These are phyloP conservation scores for Alosa sapidissima DNA, from an alignment of 2,797 vertebrate species.

Conservation along the genomic window DNA sequence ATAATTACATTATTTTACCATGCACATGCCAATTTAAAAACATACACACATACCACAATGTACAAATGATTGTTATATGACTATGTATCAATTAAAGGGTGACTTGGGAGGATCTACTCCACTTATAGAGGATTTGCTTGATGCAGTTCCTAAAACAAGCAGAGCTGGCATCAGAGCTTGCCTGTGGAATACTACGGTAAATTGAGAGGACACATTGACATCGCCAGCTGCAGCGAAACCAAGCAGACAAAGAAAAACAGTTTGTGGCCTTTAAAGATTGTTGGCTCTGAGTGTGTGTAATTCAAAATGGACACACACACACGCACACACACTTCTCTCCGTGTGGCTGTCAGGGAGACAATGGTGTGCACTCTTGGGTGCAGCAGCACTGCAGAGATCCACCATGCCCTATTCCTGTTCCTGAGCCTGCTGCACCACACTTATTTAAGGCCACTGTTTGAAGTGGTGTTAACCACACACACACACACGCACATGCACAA, in stretches of 20 bases:
- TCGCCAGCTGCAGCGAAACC: not conserved
- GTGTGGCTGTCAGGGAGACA: not conserved
- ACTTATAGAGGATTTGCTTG: not conserved
- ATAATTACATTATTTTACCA: not conserved
- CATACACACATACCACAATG: too few relatives aligned
- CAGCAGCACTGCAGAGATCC: not conserved
- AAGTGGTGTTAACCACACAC: not conserved
- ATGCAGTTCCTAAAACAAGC: not conserved
- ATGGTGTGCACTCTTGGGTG: conserved; percentile 7
- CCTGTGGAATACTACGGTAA: not conserved
- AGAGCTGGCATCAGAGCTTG: not conserved
- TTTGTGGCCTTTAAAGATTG: conserved; percentile 16
- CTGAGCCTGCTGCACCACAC: not conserved
- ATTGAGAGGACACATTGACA: not conserved
- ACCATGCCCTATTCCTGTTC: not conserved
- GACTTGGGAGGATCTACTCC: not conserved
- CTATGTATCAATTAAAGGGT: not conserved
- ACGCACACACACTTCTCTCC: not conserved
- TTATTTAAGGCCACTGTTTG: not conserved
- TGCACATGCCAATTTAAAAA: not conserved
- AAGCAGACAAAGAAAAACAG: not conserved
- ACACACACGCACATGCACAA: not conserved
- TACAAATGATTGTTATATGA: not conserved
- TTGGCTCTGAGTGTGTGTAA: not conserved
- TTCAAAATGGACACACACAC: not conserved